Evolutionary conservation across 2,888 invertebrate genomes (phyloP).

Genomic region (Archaeoteleia sp.): DNA sequence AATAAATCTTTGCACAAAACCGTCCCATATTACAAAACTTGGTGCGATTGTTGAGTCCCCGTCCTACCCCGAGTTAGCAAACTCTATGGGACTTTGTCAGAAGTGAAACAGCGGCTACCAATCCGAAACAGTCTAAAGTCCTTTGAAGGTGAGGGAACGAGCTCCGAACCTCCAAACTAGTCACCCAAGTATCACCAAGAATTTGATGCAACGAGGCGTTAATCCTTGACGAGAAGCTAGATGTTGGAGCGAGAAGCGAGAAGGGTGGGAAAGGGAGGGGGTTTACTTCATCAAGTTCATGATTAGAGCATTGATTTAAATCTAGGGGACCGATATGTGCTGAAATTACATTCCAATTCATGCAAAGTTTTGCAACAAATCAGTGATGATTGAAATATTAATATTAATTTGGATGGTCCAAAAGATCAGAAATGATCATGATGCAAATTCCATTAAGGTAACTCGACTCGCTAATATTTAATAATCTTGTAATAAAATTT

Average conservation of each 20-base stretch:
- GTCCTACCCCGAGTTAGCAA: conserved; percentile 51
- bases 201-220: conserved; percentile 53
- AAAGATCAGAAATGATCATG: conserved; percentile 13
- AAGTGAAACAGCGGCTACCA: conserved; percentile 51
- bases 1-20: too few species aligned
- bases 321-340: conserved; percentile 43
- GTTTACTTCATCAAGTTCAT: conserved; percentile 47
- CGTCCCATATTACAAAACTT: too few species aligned
- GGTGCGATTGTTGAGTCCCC: not conserved
- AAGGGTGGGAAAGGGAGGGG: conserved; percentile 14
- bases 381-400: conserved; percentile 13
- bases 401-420: conserved; percentile 1
- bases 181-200: conserved; percentile 53
- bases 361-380: conserved; percentile 30
- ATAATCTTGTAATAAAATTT: too few species aligned
- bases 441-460: too few species aligned
- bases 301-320: conserved; percentile 49
- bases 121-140: conserved; percentile 52
- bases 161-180: conserved; percentile 51
- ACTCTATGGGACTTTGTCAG: conserved; percentile 54
- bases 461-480: too few species aligned
- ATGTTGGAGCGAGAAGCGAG: conserved; percentile 43
- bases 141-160: conserved; percentile 52
- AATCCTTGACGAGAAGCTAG: conserved; percentile 50
- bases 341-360: conserved; percentile 44